phyloP scores from a whole-genome alignment of 37 sponge, comb jelly and placozoan species.

The Beroe forskalii region DNA sequence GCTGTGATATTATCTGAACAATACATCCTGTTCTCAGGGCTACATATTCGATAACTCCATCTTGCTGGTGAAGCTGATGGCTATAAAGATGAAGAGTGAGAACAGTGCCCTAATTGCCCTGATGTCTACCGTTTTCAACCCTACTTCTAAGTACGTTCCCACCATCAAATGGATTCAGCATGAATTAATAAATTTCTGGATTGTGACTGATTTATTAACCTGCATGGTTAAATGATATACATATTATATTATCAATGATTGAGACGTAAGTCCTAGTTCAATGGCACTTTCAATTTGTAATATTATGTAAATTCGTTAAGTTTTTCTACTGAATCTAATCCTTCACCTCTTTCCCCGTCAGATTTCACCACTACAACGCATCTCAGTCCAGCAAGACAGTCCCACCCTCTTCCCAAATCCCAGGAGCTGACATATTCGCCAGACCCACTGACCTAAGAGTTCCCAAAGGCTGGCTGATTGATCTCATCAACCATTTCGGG shows the following conservation, averaged over 20 bases:
- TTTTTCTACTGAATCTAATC: too few species aligned
- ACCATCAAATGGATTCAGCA: neutral
- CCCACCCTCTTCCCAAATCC: conserved; percentile 61
- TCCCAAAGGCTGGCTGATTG: conserved; percentile 83
- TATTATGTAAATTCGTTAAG: too few species aligned
- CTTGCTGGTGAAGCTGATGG: conserved; percentile 85
- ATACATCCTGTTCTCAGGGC: conserved; percentile 69
- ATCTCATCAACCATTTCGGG: conserved; percentile 91
- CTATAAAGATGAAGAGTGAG: conserved; percentile 79
- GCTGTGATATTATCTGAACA: neutral
- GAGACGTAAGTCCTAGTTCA: too few species aligned
- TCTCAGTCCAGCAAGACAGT: conserved; percentile 27
- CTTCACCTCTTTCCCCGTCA: neutral
- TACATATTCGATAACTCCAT: conserved; percentile 81
- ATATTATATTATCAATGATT: too few species aligned
- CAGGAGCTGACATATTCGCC: conserved; percentile 29
- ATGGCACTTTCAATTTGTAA: too few species aligned
- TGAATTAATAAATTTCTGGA: too few species aligned
- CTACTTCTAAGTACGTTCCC: conserved; percentile 72
- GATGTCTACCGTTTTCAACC: conserved; percentile 77
- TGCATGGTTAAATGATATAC: too few species aligned
- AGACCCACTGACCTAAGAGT: conserved; percentile 9
- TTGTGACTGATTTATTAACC: too few species aligned
- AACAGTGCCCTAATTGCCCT: conserved; percentile 79
- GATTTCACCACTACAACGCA: conserved; percentile 64